Base-by-base conservation (phyloP, 1,140 invertebrate genomes). In the Platyscapa corneri region DNA sequence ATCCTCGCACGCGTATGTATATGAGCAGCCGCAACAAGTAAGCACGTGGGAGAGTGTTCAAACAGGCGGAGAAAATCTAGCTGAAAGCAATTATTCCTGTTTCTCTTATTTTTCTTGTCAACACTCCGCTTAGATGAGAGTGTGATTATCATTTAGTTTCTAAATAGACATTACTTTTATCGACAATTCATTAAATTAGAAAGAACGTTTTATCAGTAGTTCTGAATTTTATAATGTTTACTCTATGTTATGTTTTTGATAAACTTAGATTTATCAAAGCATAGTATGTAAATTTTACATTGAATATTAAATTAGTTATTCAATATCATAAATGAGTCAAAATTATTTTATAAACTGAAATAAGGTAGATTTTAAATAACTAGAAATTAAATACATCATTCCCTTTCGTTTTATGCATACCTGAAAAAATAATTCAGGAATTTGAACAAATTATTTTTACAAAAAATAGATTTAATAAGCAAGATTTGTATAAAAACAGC, bases 61-160 rank as follows among this genome's bases (percentile, higher is more conserved):
- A 78, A 37, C 42, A 42, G 27, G 70, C 56, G 83, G n/a, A 82
- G 81, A 76, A 86, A 82, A 86, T 85, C 75, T 85, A 86, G 70
- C 74, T 76, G 72, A 88, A 89, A 90, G 78, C 86, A 89, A 90
- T 89, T 89, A 89, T 88, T 88, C 84, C 56, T 80, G 76, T 81
- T 81, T 49, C 77, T 83, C 72, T 39, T n/a, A 67, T 30, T 6
- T 60, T 67, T 23, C 3, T 60, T 32, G 6, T 37, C 39, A 2
- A 14, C 56, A 12, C 10, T 53, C 2, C 49, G 49, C 10, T 20
- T 60, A 3, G 6, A 10, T 27, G 56, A 60, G 56, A 14, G 23
- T 14, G 56, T 6, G 27, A 27, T 60, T 27, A 23, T 1, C 10
- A 5, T 23, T 60, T 27, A 27, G 27, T 27, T 27, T 3, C 10